A percentile compares a stretch with the other conserved stretches of the same genome.
These are phyloP conservation scores for Isotomurus palustris DNA, from an alignment of 2,888 invertebrate species.

Conservation along the genomic window DNA sequence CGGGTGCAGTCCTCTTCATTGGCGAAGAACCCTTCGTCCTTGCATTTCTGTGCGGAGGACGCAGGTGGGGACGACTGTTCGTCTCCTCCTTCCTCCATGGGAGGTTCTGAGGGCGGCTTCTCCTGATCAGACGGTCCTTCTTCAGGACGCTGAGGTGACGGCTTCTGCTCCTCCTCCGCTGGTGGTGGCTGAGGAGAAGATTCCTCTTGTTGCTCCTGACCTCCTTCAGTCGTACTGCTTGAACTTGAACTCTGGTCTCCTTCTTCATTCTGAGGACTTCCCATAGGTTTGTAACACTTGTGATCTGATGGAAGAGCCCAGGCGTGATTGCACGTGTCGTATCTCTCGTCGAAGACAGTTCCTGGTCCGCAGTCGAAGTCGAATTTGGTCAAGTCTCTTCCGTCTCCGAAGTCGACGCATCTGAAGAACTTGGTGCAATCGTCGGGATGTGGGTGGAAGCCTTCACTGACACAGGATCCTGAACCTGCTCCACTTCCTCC, in stretches of 20 bases:
- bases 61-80: conserved; percentile 8
- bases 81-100: not conserved
- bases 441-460: conserved; percentile 25
- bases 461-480: conserved; percentile 7
- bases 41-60: conserved; percentile 19
- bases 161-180: not conserved
- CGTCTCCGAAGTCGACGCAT: conserved; percentile 25
- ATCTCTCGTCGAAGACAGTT: conserved; percentile 40
- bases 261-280: conserved; percentile 5
- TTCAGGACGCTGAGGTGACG: not conserved
- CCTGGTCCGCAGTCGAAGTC: conserved; percentile 37
- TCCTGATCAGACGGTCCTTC: too few relatives aligned
- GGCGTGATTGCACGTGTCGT: conserved; percentile 37
- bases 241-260: conserved; percentile 1
- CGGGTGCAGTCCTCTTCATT: conserved; percentile 32
- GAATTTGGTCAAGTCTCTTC: conserved; percentile 18
- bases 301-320: conserved; percentile 33
- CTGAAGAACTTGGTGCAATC: conserved; percentile 33
- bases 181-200: not conserved
- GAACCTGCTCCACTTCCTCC: not conserved
- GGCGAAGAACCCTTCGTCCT: conserved; percentile 32
- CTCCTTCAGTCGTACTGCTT: not conserved
- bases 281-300: conserved; percentile 28
- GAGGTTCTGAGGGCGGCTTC: not conserved
- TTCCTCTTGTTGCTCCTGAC: not conserved